Conservation (phyloP, 2,888 invertebrate species). For the Drosophila melanosoma region DNA sequence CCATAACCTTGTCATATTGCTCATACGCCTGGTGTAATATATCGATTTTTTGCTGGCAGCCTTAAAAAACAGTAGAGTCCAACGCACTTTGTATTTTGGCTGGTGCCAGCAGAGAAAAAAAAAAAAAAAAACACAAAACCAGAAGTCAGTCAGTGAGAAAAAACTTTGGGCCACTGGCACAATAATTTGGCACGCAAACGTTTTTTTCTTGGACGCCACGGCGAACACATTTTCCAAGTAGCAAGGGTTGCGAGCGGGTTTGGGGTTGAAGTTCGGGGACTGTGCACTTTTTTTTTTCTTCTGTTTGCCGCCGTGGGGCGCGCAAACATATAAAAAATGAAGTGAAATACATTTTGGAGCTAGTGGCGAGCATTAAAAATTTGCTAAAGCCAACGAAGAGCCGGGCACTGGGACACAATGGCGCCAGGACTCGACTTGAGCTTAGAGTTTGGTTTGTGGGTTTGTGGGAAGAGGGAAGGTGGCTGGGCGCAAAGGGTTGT, state of each 20-base stretch:
- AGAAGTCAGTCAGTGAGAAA: slow-evolving; percentile 28
- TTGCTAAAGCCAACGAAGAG: slow-evolving; percentile 61
- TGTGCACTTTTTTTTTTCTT: slow-evolving; percentile 23
- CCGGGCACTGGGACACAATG: slow-evolving; percentile 55
- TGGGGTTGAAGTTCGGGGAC: slow-evolving; percentile 9
- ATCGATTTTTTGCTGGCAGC: slow-evolving; percentile 55
- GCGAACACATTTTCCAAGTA: slow-evolving; percentile 45
- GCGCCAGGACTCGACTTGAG: slow-evolving; percentile 36
- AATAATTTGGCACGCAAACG: slow-evolving; percentile 80
- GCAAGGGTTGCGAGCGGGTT: slow-evolving; percentile 26
- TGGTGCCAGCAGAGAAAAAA: slow-evolving; percentile 45
- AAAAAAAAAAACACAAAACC: slow-evolving; percentile 28
- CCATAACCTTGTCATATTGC: slow-evolving; percentile 24
- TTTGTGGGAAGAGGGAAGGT: no score
- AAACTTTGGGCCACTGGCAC: slow-evolving; percentile 76
- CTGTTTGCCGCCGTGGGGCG: slow-evolving; percentile 31
- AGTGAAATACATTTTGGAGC: slow-evolving; percentile 74
- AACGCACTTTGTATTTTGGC: slow-evolving; percentile 74
- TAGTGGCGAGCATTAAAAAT: slow-evolving; percentile 67
- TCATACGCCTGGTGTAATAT: slow-evolving; percentile 44
- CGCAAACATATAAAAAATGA: slow-evolving; percentile 74
- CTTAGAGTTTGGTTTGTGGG: not conserved
- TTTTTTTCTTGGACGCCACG: slow-evolving; percentile 59
- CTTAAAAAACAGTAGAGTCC: slow-evolving; percentile 50
- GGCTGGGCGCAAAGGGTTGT: slow-evolving; percentile 14